Conservation (phyloP, 1,140 invertebrate species). For the Halyomorpha halys region DNA sequence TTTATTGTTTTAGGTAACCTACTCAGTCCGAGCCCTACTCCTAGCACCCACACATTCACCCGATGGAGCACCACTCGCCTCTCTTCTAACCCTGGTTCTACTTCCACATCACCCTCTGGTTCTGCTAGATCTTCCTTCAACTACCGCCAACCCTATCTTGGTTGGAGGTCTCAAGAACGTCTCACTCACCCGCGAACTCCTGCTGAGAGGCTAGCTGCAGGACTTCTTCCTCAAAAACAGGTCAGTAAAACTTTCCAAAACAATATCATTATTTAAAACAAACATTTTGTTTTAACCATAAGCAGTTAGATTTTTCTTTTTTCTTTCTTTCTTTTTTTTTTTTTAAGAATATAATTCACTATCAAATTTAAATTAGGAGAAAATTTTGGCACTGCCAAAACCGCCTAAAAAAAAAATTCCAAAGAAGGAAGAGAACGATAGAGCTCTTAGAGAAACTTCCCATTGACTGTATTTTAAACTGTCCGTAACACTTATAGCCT, state of each 20-base stretch:
- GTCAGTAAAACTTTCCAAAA: not conserved
- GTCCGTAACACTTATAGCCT: too few relatives aligned
- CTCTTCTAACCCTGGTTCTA: slow-evolving; percentile 51
- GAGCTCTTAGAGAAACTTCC: too few relatives aligned
- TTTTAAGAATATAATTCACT: too few relatives aligned
- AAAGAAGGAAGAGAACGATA: too few relatives aligned
- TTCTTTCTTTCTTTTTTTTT: too few relatives aligned
- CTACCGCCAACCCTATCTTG: slow-evolving; percentile 69
- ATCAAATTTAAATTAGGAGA: too few relatives aligned
- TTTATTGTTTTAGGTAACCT: slow-evolving; percentile 21
- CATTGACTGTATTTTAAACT: too few relatives aligned
- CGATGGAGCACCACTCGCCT: slow-evolving; percentile 77
- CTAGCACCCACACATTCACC: slow-evolving; percentile 47
- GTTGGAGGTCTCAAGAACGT: slow-evolving; percentile 79
- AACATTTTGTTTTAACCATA: too few relatives aligned
- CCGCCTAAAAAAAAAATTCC: too few relatives aligned
- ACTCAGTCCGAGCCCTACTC: slow-evolving; percentile 40
- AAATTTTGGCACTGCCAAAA: too few relatives aligned
- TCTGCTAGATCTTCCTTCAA: slow-evolving; percentile 54
- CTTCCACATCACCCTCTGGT: slow-evolving; percentile 49
- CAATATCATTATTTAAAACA: not conserved
- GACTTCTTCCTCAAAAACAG: slow-evolving; percentile 41
- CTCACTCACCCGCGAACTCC: slow-evolving; percentile 65
- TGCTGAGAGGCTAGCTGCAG: slow-evolving; percentile 58
- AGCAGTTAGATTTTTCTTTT: too few relatives aligned